Evolutionary conservation across 2,113 vertebrate species (phyloP), one percentile per base, ranked within the genome.

Genomic region (Hystrix cristata): DNA sequence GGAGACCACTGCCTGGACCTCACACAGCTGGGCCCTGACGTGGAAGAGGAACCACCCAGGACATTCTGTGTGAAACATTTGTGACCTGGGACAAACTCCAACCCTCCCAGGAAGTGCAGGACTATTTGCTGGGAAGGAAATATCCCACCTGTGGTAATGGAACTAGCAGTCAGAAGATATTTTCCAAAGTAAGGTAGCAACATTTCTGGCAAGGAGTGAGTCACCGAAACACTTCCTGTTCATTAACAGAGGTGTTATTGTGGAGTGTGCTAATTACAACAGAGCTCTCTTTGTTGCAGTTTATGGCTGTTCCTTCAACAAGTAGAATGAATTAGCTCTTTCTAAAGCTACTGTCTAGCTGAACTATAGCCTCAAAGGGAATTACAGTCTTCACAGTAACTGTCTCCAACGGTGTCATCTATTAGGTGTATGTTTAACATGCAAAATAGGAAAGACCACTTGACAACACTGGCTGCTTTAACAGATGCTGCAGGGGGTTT

Each of bases 161-260:
- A 92, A 82, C 82, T 67, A 69, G 71, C 92, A 78, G 82, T 71
- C 23, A 10, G 76, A 89, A 89, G 79, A 67, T 94, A 71, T 53
- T 95, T 95, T 86, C 62, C 60, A 38, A 97, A 95, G 46, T 5
- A 87, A 64, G 60, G 71, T 85, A 95, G 95, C 86, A 91, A 83
- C 85, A 74, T 96, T 96, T 94, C 92, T 95, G 90, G 96, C 78
- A 95, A 94, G 0, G 43, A 79, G 43, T 97, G 96, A 95, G 87
- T 95, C 96, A 94, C 69, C 0, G 34, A 79, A 93, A 95, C 65
- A 97, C 90, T 96, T 97, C 96, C 95, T 95, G 93, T 86, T 90
- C 88, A 96, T 96, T 94, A 92, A 95, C 97, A 97, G 97, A 97
- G 96, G 96, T 97, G 96, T 95, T 95, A 97, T 96, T 96, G 95